Conservation (phyloP, 2,888 invertebrate species). For the Yponomeuta plumbellus region DNA sequence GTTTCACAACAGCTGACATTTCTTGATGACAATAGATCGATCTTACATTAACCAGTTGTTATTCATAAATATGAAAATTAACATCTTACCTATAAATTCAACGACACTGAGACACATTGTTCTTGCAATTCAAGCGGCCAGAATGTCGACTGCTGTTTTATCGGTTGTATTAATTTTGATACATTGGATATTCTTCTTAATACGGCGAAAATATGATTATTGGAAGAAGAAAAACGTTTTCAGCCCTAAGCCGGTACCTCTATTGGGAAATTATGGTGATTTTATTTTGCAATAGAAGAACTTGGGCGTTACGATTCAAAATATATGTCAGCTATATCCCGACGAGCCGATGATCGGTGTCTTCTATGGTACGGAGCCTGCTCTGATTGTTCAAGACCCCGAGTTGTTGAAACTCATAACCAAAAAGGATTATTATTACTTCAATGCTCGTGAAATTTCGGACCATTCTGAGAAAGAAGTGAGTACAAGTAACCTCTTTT, state of each 20-base stretch:
- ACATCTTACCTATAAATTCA: too few relatives aligned
- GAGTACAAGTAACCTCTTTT: slow-evolving; percentile 21
- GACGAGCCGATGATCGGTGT: slow-evolving; percentile 27
- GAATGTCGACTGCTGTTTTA: not conserved
- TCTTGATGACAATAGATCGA: too few relatives aligned
- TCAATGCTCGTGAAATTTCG: slow-evolving; percentile 27
- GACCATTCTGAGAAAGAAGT: slow-evolving; percentile 22
- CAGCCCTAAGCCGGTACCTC: slow-evolving; percentile 22
- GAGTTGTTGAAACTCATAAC: slow-evolving; percentile 26
- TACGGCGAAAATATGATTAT: slow-evolving; percentile 16
- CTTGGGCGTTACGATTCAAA: slow-evolving; percentile 21
- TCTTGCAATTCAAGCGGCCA: not conserved
- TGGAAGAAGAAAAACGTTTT: slow-evolving; percentile 28
- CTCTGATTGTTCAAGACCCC: slow-evolving; percentile 28
- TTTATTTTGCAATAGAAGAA: slow-evolving; percentile 23
- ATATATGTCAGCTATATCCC: slow-evolving; percentile 26
- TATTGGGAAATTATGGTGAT: slow-evolving; percentile 26
- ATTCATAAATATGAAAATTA: too few relatives aligned
- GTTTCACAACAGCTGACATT: too few relatives aligned
- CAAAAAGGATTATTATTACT: slow-evolving; percentile 30
- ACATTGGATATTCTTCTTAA: not conserved
- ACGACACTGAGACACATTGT: too few relatives aligned
- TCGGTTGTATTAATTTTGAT: not conserved
- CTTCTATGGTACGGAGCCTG: slow-evolving; percentile 29
- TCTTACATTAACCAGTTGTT: too few relatives aligned